Percentiles rank a stretch among this genome's conserved stretches.
Evolutionary conservation across 2,113 vertebrate species (phyloP).

Genomic region (Paramormyrops kingsleyae): DNA sequence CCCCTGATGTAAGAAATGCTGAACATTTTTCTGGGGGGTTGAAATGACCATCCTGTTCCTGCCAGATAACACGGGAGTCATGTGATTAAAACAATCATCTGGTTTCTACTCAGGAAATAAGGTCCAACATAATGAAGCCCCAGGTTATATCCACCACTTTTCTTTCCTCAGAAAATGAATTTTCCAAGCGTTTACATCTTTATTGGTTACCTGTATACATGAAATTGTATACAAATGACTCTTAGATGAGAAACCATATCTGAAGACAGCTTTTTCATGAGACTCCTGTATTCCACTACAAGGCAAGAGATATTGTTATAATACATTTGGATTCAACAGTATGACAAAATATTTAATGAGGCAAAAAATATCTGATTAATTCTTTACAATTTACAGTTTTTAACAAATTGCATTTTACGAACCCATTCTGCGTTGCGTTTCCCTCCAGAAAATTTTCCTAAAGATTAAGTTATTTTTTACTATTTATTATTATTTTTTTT

Average conservation of each 20-base stretch:
- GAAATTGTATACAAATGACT: neutral
- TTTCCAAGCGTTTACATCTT: neutral
- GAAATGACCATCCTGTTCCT: neutral
- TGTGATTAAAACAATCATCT: neutral
- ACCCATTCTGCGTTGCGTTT: constrained; percentile 24
- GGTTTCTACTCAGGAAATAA: neutral
- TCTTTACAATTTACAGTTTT: constrained; percentile 85
- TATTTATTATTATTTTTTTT: constrained; percentile 14
- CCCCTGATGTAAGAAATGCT: neutral
- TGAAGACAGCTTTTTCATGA: neutral
- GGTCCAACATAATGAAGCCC: neutral
- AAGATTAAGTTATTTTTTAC: constrained; percentile 58
- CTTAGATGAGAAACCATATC: neutral
- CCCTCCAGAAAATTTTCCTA: constrained; percentile 48
- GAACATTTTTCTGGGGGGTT: neutral
- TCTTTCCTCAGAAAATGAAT: neutral
- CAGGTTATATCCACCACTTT: neutral
- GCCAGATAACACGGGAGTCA: neutral
- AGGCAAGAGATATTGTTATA: constrained; percentile 11
- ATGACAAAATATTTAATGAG: constrained; percentile 27
- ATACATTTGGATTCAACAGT: neutral
- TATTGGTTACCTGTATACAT: neutral
- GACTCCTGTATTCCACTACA: constrained; percentile 3
- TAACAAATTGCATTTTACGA: constrained; percentile 64
- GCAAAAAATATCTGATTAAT: constrained; percentile 58